These are phyloP conservation scores for Gastrophysa polygoni DNA, from an alignment of 2,888 invertebrate species.

Conservation along the genomic window DNA sequence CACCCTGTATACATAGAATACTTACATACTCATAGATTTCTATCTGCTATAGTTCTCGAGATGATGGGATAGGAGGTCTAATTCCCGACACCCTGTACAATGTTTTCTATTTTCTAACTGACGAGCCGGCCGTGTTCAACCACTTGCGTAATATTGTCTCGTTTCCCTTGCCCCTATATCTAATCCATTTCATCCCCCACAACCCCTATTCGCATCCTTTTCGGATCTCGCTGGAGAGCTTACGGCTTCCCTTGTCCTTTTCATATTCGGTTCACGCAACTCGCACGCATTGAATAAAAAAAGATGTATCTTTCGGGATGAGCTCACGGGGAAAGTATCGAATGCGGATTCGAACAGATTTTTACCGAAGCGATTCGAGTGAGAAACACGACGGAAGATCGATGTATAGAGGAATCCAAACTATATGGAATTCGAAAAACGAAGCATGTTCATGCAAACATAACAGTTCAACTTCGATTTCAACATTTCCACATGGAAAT, in stretches of 20 bases:
- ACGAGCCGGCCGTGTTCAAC: slow-evolving; percentile 15
- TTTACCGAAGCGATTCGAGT: too few species aligned
- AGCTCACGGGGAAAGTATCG: not conserved
- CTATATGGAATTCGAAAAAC: too few species aligned
- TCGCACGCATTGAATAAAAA: slow-evolving; percentile 14
- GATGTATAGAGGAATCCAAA: too few species aligned
- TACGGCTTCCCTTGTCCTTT: slow-evolving; percentile 53
- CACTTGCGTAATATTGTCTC: slow-evolving; percentile 56
- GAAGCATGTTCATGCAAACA: too few species aligned
- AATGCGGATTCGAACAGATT: not conserved
- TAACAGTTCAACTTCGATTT: too few species aligned
- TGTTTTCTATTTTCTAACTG: not conserved
- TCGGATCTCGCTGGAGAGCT: slow-evolving; percentile 50
- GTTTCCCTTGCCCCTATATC: slow-evolving; percentile 54
- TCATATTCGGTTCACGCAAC: slow-evolving; percentile 46
- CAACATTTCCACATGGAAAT: too few species aligned
- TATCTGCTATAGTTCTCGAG: too few species aligned
- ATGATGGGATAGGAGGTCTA: too few species aligned
- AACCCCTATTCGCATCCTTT: slow-evolving; percentile 43
- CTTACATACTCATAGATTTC: too few species aligned
- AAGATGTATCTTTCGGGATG: not conserved
- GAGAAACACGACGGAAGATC: too few species aligned
- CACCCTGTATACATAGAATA: too few species aligned
- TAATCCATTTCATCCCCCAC: slow-evolving; percentile 52
- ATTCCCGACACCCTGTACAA: too few species aligned